Evolutionary conservation across 2,888 invertebrate genomes (phyloP).

Genomic region (Oscheius sp.): DNA sequence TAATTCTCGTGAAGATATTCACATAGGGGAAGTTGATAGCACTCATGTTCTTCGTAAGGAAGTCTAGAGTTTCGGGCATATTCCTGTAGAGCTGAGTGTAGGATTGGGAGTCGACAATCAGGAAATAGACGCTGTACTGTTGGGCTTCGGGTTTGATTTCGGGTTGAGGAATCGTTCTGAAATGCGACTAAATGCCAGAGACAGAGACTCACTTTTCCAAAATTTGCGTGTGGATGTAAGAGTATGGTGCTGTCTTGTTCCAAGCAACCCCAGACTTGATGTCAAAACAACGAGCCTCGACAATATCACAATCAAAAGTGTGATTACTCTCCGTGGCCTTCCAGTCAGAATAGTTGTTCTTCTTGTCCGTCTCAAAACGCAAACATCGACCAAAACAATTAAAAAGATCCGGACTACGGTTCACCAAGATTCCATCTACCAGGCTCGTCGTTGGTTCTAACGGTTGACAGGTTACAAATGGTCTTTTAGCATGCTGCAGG

Average conservation of each 20-base stretch:
- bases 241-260: neutral
- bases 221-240: conserved; percentile 15
- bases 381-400: conserved; percentile 24
- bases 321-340: neutral
- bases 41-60: conserved; percentile 13
- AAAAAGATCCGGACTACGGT: neutral
- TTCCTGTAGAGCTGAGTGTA: conserved; percentile 26
- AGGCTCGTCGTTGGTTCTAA: neutral
- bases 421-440: neutral
- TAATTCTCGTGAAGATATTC: neutral
- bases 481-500: neutral
- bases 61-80: conserved; percentile 4
- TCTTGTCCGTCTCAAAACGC: conserved; percentile 6
- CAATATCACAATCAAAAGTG: conserved; percentile 21
- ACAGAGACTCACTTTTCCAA: neutral
- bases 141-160: neutral
- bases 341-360: conserved; percentile 15
- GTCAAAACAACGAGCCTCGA: conserved; percentile 11
- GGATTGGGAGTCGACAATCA: conserved; percentile 13
- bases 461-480: neutral
- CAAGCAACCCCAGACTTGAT: no score
- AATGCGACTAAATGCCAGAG: neutral
- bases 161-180: neutral
- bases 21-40: conserved; percentile 17
- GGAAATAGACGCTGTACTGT: conserved; percentile 24